Percentiles rank a stretch among this genome's conserved stretches.
Evolutionary conservation across 2,797 vertebrate genomes (phyloP).

Genomic region (Spinibarbus caldwelli): DNA sequence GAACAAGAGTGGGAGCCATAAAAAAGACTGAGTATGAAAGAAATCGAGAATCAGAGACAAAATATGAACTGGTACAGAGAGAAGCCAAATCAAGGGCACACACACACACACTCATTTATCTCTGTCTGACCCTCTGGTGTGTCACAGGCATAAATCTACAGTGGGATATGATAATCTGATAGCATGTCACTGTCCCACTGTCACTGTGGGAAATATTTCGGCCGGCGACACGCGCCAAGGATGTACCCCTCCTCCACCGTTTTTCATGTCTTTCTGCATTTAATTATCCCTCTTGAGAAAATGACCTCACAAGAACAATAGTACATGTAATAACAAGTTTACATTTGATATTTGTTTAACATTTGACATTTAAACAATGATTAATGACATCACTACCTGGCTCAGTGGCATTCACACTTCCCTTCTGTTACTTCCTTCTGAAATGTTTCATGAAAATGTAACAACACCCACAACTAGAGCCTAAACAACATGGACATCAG

Average conservation of each 20-base stretch:
- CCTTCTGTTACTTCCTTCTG: conserved; percentile 10
- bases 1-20: background rate
- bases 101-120: background rate
- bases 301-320: background rate
- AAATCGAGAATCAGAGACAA: background rate
- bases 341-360: background rate
- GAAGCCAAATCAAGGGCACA: conserved; percentile 11
- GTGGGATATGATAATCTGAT: conserved; percentile 30
- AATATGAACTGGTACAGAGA: background rate
- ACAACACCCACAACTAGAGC: background rate
- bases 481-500: background rate
- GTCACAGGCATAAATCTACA: conserved; percentile 29
- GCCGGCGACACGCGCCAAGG: background rate
- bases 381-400: background rate
- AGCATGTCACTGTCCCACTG: conserved; percentile 26
- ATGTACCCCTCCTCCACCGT: background rate
- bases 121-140: conserved; percentile 26
- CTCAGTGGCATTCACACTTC: background rate
- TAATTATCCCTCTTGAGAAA: background rate
- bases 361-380: conserved; percentile 18
- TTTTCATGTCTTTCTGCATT: background rate
- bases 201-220: background rate
- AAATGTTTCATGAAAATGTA: background rate
- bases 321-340: background rate
- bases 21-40: background rate